A percentile compares a stretch with the other conserved stretches of the same genome.
phyloP scores from a whole-genome alignment of 2,888 invertebrate species.

The Pollenia angustigena region DNA sequence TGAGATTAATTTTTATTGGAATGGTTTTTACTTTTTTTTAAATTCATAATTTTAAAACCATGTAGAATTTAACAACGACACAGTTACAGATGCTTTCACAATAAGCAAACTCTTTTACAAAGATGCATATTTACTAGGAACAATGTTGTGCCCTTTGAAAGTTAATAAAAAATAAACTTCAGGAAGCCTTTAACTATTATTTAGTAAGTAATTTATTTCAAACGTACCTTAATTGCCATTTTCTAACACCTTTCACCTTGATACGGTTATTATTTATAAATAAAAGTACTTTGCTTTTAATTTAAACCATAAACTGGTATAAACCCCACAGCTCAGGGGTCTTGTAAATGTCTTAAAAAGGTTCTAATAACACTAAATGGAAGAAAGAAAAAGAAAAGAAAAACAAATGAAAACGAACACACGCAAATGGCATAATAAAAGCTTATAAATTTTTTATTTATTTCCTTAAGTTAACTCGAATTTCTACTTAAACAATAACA shows the following conservation, averaged over 20 bases:
- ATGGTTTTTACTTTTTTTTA: no score
- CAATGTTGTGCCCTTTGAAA: neutral
- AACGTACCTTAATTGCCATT: neutral
- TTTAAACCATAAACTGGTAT: neutral
- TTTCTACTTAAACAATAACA: slow-evolving; percentile 63
- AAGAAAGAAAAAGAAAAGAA: neutral
- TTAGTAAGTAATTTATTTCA: slow-evolving; percentile 10
- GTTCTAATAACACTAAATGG: neutral
- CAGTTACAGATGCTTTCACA: no score
- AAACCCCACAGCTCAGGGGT: neutral
- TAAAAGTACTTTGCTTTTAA: neutral
- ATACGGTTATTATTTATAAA: neutral
- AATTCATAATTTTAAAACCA: no score
- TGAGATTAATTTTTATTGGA: no score
- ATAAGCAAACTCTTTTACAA: no score
- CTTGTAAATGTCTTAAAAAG: neutral
- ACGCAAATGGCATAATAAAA: slow-evolving; percentile 67
- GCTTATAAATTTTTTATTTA: slow-evolving; percentile 68
- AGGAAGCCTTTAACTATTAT: neutral
- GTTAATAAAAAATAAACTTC: neutral
- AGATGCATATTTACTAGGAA: no score
- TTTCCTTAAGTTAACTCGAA: slow-evolving; percentile 56
- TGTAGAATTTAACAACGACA: no score
- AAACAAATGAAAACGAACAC: neutral
- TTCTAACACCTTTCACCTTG: slow-evolving; percentile 14